phyloP scores from a whole-genome alignment of 2,113 vertebrate species.

The Microtus montanus region DNA sequence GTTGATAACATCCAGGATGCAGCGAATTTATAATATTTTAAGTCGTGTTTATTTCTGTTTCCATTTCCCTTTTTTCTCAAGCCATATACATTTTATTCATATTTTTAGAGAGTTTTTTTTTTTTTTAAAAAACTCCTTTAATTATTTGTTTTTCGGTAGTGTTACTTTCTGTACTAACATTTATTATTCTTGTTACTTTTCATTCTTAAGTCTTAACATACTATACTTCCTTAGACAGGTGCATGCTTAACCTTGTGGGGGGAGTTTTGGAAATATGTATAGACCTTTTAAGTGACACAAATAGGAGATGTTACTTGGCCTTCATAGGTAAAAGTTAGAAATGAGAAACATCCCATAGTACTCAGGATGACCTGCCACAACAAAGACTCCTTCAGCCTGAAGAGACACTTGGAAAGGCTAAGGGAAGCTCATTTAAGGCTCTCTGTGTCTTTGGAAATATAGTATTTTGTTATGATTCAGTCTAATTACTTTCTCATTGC shows the following conservation, averaged over 20 bases:
- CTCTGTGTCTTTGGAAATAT: neutral
- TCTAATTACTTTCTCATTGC: constrained; percentile 43
- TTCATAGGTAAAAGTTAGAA: neutral
- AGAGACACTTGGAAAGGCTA: neutral
- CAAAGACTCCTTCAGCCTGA: neutral
- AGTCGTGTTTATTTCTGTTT: neutral
- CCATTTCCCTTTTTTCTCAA: neutral
- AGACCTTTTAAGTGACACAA: neutral
- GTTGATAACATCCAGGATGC: neutral
- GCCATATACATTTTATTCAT: neutral
- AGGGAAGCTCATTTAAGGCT: neutral
- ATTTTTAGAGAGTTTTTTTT: neutral
- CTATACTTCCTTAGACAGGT: neutral
- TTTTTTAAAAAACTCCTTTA: neutral
- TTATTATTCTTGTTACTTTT: neutral
- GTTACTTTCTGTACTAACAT: neutral
- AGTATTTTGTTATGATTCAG: constrained; percentile 50
- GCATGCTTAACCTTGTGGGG: neutral
- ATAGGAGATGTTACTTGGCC: neutral
- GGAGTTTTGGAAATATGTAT: neutral
- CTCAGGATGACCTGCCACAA: neutral
- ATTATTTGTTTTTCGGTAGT: neutral
- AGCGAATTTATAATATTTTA: neutral
- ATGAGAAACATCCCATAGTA: neutral
- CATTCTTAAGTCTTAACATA: neutral